A percentile compares a stretch with the other conserved stretches of the same genome.
phyloP scores from a whole-genome alignment of 2,797 vertebrate species.

The Cyclopterus lumpus region DNA sequence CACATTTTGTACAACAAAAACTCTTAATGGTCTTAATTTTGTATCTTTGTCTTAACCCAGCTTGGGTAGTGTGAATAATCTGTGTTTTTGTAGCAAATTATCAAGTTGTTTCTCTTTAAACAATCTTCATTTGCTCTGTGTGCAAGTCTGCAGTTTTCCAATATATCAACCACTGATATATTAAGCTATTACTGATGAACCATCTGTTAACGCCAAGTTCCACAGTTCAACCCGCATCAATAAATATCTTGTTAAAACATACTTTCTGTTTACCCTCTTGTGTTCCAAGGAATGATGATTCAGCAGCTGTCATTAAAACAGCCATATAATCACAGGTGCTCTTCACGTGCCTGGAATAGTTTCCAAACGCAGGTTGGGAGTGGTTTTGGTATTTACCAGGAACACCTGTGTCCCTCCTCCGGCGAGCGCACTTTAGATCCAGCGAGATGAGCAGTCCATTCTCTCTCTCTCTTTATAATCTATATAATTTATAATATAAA shows the following conservation, averaged over 20 bases:
- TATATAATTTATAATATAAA: too few relatives aligned
- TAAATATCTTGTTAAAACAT: slow-evolving; percentile 64
- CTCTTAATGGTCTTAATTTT: slow-evolving; percentile 75
- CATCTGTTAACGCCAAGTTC: slow-evolving; percentile 57
- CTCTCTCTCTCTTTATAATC: not conserved
- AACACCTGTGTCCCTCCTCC: slow-evolving; percentile 40
- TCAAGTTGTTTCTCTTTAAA: slow-evolving; percentile 41
- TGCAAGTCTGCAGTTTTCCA: slow-evolving; percentile 42
- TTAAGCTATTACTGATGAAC: slow-evolving; percentile 48
- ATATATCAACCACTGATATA: slow-evolving; percentile 39
- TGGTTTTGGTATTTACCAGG: slow-evolving; percentile 50
- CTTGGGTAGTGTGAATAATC: slow-evolving; percentile 68
- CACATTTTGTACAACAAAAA: slow-evolving; percentile 76
- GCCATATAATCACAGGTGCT: slow-evolving; percentile 62
- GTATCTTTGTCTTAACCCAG: slow-evolving; percentile 71
- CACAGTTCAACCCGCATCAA: slow-evolving; percentile 54
- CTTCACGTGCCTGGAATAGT: slow-evolving; percentile 57
- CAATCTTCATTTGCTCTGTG: slow-evolving; percentile 27
- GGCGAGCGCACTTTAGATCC: not conserved
- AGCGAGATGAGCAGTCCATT: slow-evolving; percentile 7
- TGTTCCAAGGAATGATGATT: slow-evolving; percentile 47
- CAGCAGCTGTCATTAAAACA: slow-evolving; percentile 42
- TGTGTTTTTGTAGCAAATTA: slow-evolving; percentile 72
- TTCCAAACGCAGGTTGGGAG: slow-evolving; percentile 47
- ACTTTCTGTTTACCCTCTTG: slow-evolving; percentile 2